Evolutionary conservation across 2,113 vertebrate genomes (phyloP).

Genomic region (Nothoprocta pentlandii): DNA sequence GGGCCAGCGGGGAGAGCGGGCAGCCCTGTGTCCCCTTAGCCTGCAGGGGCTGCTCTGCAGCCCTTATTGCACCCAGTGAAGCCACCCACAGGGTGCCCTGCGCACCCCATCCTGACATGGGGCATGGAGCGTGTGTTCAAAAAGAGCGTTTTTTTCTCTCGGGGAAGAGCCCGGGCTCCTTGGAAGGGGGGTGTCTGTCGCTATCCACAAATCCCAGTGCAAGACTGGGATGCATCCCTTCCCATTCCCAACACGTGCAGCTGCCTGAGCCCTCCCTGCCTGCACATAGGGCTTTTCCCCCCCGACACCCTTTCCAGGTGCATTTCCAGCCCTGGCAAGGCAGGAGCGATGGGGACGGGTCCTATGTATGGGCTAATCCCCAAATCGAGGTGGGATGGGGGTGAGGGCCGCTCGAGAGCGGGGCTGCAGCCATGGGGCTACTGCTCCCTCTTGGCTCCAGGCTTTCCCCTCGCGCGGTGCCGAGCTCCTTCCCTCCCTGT

Average conservation of each 20-base stretch:
- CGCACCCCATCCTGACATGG: neutral
- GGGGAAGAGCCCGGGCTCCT: too few species aligned
- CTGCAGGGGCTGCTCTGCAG: neutral
- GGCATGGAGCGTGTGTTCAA: neutral
- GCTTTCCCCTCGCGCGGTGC: neutral
- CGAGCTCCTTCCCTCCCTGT: neutral
- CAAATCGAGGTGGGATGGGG: neutral
- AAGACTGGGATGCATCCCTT: neutral
- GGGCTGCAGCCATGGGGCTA: too few species aligned
- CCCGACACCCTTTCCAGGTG: accelerated
- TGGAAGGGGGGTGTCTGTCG: neutral
- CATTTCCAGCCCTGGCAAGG: neutral
- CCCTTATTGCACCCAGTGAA: neutral
- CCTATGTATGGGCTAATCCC: neutral
- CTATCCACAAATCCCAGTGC: neutral
- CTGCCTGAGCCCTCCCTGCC: accelerated
- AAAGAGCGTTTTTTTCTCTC: neutral
- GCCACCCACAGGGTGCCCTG: neutral
- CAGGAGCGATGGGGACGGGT: accelerated
- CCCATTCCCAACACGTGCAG: neutral
- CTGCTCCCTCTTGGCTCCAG: neutral
- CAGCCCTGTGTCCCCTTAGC: neutral
- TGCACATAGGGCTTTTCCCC: neutral
- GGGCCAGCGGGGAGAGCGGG: neutral
- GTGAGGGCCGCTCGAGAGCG: too few species aligned